Conservation (phyloP, 2,888 invertebrate genomes). For the Aphrophora alni region DNA sequence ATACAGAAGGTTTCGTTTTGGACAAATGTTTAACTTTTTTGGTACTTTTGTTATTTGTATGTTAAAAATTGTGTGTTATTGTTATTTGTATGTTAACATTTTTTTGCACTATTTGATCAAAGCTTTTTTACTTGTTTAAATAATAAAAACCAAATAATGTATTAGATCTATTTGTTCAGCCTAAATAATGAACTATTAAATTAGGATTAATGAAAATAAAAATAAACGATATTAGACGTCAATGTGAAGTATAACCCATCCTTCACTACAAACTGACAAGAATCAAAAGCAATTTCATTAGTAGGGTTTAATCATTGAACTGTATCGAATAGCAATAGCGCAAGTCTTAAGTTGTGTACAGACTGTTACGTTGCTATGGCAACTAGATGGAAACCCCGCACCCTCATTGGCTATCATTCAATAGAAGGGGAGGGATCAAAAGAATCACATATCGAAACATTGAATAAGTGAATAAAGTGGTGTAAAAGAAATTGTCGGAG, state of each 20-base stretch:
- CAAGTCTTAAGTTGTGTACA: not conserved
- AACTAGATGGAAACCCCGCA: constrained; percentile 6
- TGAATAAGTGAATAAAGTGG: constrained; percentile 19
- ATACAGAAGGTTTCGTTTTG: too few relatives aligned
- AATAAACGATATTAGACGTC: too few relatives aligned
- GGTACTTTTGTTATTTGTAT: too few relatives aligned
- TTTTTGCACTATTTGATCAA: too few relatives aligned
- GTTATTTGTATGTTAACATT: too few relatives aligned
- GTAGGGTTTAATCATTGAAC: not conserved
- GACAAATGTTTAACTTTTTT: too few relatives aligned
- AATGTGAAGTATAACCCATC: not conserved
- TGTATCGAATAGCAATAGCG: not conserved
- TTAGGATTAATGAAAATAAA: too few relatives aligned
- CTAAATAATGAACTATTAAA: too few relatives aligned
- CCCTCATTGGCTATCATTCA: constrained; percentile 14
- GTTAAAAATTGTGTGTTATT: too few relatives aligned
- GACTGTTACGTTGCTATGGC: constrained; percentile 13
- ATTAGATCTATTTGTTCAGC: too few relatives aligned
- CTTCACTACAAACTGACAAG: constrained; percentile 7
- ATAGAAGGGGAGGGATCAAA: constrained; percentile 20
- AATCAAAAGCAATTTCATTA: constrained; percentile 36
- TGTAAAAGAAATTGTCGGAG: constrained; percentile 20
- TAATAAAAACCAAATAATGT: too few relatives aligned
- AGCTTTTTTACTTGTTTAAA: too few relatives aligned
- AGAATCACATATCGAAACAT: constrained; percentile 28